Conservation (phyloP, 2,888 invertebrate species). For the Napeogenes inachia region DNA sequence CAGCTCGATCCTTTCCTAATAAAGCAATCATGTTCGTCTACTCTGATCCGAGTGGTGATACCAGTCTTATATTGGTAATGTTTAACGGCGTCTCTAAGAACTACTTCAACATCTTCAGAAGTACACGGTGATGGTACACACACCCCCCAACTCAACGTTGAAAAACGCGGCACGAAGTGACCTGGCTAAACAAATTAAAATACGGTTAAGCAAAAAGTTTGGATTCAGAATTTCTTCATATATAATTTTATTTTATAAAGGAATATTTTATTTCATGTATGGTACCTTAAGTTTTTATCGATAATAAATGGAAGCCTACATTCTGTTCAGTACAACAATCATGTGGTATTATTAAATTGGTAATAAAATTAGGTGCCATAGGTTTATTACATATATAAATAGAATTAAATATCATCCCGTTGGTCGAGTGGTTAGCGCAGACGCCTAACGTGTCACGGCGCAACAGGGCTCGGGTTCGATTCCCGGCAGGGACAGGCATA, state of each 20-base stretch:
- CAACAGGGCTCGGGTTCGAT: too few species aligned
- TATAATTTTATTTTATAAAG: too few species aligned
- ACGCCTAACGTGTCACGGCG: too few species aligned
- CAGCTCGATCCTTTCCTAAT: slow-evolving; percentile 57
- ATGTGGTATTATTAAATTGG: too few species aligned
- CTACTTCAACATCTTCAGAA: slow-evolving; percentile 75
- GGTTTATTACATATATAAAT: too few species aligned
- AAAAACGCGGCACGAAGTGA: slow-evolving; percentile 84
- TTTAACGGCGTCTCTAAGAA: slow-evolving; percentile 77
- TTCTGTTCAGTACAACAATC: too few species aligned
- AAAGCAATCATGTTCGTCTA: slow-evolving; percentile 80
- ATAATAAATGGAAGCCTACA: too few species aligned
- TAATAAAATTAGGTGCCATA: too few species aligned
- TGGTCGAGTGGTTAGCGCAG: too few species aligned
- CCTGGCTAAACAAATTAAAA: slow-evolving; percentile 77
- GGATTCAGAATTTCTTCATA: neutral
- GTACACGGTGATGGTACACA: slow-evolving; percentile 82
- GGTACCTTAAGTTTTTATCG: too few species aligned
- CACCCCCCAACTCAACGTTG: slow-evolving; percentile 83
- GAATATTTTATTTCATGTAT: too few species aligned
- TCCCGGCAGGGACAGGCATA: too few species aligned
- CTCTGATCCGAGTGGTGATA: slow-evolving; percentile 78
- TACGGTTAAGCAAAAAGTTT: slow-evolving; percentile 15
- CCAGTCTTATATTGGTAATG: slow-evolving; percentile 79
- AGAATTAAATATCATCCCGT: neutral